Percentiles rank a stretch among this genome's conserved stretches.
Evolutionary conservation across 2,113 vertebrate species (phyloP).

Genomic region (Anolis carolinensis): DNA sequence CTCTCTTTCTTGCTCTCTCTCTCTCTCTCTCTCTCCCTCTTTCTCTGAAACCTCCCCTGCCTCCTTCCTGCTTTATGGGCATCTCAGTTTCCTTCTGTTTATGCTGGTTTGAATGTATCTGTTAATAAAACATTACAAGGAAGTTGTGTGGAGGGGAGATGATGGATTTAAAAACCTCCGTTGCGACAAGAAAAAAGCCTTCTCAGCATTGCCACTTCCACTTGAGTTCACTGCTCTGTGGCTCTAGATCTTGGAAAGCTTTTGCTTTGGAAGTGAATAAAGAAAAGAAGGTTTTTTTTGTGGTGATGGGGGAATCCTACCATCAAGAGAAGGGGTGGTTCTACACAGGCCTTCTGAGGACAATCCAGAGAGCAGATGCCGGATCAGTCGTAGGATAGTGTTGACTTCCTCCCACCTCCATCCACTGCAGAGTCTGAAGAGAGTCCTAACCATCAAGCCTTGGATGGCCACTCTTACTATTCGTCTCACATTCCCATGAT

Average conservation of each 20-base stretch:
- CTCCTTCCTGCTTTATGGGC: constrained; percentile 29
- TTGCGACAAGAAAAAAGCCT: constrained; percentile 53
- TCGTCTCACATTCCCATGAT: no score
- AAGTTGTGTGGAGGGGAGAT: constrained; percentile 53
- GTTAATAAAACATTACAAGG: constrained; percentile 67
- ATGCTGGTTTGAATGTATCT: constrained; percentile 45
- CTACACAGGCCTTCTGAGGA: no score
- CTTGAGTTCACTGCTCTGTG: constrained; percentile 35
- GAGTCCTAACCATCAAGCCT: no score
- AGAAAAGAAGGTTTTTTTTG: no score
- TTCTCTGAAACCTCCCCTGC: neutral
- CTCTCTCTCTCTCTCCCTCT: neutral
- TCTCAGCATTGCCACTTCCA: constrained; percentile 41
- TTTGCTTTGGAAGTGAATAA: neutral
- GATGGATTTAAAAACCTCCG: constrained; percentile 56
- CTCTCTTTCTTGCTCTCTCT: neutral
- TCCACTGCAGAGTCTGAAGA: no score
- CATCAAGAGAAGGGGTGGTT: neutral
- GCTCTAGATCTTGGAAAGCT: constrained; percentile 15
- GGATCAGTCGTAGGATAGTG: no score
- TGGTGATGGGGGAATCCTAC: neutral
- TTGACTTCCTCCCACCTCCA: no score
- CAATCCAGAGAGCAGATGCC: no score
- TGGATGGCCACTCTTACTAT: no score
- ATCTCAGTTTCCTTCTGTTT: constrained; percentile 51